Base-by-base conservation (phyloP, 2,113 vertebrate genomes). In the Ictalurus furcatus region DNA sequence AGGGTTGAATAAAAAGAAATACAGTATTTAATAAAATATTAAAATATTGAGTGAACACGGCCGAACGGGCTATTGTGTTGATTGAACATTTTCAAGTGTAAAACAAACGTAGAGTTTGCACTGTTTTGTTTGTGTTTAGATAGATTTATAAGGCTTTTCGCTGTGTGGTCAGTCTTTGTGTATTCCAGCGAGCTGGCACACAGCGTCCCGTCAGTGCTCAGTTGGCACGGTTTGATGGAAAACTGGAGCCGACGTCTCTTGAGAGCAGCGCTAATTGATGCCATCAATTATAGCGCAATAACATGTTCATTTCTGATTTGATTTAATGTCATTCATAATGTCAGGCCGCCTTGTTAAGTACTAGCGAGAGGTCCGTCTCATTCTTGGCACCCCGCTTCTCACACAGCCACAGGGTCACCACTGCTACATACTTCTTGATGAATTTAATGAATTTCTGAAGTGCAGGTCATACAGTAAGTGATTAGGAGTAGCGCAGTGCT, bases 251-350 rank as follows among this genome's bases (percentile, higher is more conserved):
- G 40, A 81, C 40, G 37, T 80, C 84, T 80, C 84, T 80, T 6
- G 88, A 88, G 86, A 90, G 59, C 61, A 52, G 86, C 76, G 37
- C 56, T 86, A 88, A 90, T 86, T 91, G 84, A 90, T 90, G 52
- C 61, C 79, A 79, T 90, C 87, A 91, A 84, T 90, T 84, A 88
- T 44, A 82, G 81, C 48, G 25, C 86, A 80, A 82, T 89, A 88
- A 28, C 78, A 82, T 30, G 76, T 87, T 89, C 37, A 87, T 82
- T 87, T 88, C 40, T 85, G 25, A 88, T 84, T 67, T 86, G 88
- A 90, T 88, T 91, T 79, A 84, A 86, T 71, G 78, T 67, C 79
- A 37, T 89, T 91, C 65, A 69, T 78, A 82, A 89, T 52, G 78
- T 78, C 67, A 87, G 81, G 9, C 52, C 17, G 52, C 65, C 80